phyloP scores from a whole-genome alignment of 1,140 invertebrate species.

The Periplaneta americana region DNA sequence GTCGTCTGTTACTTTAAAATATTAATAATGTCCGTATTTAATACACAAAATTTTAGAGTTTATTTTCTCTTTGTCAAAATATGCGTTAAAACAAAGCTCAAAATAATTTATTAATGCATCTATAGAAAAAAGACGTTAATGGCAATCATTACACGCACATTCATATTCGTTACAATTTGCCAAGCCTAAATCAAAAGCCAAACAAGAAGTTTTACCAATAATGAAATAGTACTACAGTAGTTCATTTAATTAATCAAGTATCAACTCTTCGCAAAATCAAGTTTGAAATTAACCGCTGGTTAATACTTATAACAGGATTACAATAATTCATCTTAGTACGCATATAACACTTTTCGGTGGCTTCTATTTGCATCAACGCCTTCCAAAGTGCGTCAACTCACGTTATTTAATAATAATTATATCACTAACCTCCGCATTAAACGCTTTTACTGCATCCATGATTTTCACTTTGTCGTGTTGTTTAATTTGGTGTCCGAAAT shows the following conservation, averaged over 20 bases:
- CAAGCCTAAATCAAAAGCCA: not conserved
- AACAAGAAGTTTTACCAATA: not conserved
- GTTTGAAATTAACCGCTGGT: conserved; percentile 6
- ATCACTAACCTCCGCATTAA: conserved; percentile 55
- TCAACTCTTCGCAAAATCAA: not conserved
- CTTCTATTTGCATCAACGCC: conserved; percentile 27
- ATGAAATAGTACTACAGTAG: not conserved
- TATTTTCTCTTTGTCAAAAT: too few species aligned
- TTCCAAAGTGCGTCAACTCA: conserved; percentile 31
- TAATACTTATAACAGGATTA: not conserved
- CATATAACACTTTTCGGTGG: conserved; percentile 17
- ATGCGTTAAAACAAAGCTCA: too few species aligned
- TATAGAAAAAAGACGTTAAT: not conserved
- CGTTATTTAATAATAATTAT: conserved; percentile 2
- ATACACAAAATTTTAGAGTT: too few species aligned
- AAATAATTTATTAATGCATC: not conserved
- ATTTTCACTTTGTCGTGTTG: conserved; percentile 18
- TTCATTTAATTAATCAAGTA: not conserved
- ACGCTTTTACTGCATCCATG: conserved; percentile 60
- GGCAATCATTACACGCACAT: not conserved
- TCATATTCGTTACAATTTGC: not conserved
- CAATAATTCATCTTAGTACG: not conserved
- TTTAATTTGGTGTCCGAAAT: not conserved
- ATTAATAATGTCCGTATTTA: not conserved
- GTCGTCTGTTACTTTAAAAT: not conserved